phyloP scores from a whole-genome alignment of 2,113 vertebrate genomes.

The Pseudopipra pipra region DNA sequence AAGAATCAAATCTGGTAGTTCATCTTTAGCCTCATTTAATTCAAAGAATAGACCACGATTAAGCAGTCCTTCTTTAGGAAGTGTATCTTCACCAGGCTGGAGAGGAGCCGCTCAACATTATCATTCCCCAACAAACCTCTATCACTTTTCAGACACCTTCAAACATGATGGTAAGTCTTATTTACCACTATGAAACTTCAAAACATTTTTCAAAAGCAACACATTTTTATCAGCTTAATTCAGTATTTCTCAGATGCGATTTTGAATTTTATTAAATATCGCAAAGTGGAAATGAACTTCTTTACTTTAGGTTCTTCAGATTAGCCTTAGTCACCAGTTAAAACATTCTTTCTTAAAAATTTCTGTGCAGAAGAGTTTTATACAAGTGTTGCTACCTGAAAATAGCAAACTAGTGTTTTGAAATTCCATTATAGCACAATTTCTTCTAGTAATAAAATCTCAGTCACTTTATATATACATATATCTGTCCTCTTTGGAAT shows the following conservation, averaged over 20 bases:
- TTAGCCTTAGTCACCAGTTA: not conserved
- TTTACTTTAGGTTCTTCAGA: not conserved
- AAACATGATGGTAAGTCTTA: constrained; percentile 83
- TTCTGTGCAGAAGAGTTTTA: not conserved
- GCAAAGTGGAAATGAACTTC: not conserved
- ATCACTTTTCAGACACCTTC: constrained; percentile 84
- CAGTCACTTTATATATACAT: not conserved
- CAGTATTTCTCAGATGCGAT: not conserved
- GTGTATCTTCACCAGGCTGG: constrained; percentile 76
- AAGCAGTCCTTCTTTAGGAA: constrained; percentile 65
- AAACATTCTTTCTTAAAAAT: not conserved
- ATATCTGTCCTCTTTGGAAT: not conserved
- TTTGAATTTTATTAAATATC: not conserved
- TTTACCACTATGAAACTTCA: not conserved
- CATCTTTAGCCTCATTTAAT: constrained; percentile 75
- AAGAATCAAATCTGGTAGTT: constrained; percentile 85
- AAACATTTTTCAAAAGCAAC: not conserved
- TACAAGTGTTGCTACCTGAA: not conserved
- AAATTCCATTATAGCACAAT: not conserved
- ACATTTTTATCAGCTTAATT: not conserved
- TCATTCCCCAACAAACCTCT: constrained; percentile 76
- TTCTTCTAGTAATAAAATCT: not conserved
- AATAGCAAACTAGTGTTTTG: not conserved
- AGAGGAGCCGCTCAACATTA: constrained; percentile 77
- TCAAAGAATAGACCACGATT: constrained; percentile 79